Evolutionary conservation across 2,113 vertebrate species (phyloP).

Genomic region (Xiphias gladius): DNA sequence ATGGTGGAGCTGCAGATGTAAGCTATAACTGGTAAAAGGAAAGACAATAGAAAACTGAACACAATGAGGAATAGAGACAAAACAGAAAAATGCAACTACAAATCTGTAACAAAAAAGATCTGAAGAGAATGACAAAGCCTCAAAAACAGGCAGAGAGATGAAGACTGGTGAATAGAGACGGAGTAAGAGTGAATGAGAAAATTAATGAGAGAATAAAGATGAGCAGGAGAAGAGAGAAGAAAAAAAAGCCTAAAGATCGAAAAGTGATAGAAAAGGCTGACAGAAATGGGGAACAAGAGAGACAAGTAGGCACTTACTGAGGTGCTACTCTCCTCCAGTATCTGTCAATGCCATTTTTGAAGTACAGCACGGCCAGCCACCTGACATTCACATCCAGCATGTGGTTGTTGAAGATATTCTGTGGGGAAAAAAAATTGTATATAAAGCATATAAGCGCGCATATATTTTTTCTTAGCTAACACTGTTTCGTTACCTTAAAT

Average conservation of each 20-base stretch:
- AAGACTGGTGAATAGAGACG: conserved; percentile 44
- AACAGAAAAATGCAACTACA: conserved; percentile 27
- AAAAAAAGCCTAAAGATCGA: conserved; percentile 7
- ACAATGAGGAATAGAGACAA: conserved; percentile 15
- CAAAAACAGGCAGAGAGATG: conserved; percentile 36
- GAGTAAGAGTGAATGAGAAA: conserved; percentile 15
- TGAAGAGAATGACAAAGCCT: conserved; percentile 3
- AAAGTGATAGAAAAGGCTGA: conserved; percentile 6
- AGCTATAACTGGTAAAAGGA: conserved; percentile 30
- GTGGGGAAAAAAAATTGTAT: conserved; percentile 19
- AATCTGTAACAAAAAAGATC: conserved; percentile 47
- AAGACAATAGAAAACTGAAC: conserved; percentile 37
- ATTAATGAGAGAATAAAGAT: conserved; percentile 14
- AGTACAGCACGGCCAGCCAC: conserved; percentile 97
- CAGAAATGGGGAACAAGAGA: conserved; percentile 2
- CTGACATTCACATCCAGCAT: conserved; percentile 95
- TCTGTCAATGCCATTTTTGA: conserved; percentile 98
- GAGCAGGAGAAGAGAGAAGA: conserved; percentile 12
- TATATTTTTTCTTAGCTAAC: neutral
- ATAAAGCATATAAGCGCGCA: neutral
- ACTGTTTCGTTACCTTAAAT: neutral
- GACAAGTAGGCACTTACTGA: conserved; percentile 86
- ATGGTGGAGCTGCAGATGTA: conserved; percentile 29
- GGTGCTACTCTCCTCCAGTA: conserved; percentile 97
- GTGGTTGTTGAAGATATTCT: conserved; percentile 99